These are phyloP conservation scores for Drosophila sp. DNA, from an alignment of 1,140 invertebrate genomes.

Conservation along the genomic window DNA sequence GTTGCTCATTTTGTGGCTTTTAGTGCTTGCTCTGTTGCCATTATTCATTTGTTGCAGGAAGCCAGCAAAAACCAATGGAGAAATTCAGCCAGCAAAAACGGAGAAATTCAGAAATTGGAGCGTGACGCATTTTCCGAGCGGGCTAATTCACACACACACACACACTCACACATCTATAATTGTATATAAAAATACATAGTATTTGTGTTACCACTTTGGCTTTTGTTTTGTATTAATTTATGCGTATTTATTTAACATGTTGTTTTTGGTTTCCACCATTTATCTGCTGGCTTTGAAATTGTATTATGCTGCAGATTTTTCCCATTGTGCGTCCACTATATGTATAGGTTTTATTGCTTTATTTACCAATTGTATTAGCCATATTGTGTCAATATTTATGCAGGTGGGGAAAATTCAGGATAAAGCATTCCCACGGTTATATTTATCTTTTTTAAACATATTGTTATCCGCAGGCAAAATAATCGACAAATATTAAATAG, in stretches of 20 bases:
- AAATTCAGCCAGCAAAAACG: no score
- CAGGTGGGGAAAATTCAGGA: neutral
- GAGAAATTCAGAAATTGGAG: conserved; percentile 2
- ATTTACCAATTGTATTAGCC: conserved; percentile 22
- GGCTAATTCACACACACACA: conserved; percentile 28
- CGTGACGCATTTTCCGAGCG: conserved; percentile 10
- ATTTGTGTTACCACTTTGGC: conserved; percentile 40
- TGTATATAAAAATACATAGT: neutral
- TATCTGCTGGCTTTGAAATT: conserved; percentile 30
- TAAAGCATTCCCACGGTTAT: neutral
- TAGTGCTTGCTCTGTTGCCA: conserved; percentile 6
- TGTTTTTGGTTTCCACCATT: conserved; percentile 34
- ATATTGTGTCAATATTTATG: neutral
- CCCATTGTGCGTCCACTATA: neutral
- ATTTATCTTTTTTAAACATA: conserved; percentile 3
- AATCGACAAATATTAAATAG: neutral
- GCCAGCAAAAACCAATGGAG: no score
- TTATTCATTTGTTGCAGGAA: conserved; percentile 37
- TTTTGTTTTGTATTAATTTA: conserved; percentile 60
- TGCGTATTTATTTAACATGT: conserved; percentile 56
- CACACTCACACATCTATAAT: conserved; percentile 4
- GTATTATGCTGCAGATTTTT: conserved; percentile 14
- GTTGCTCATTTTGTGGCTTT: conserved; percentile 11
- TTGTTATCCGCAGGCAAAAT: neutral
- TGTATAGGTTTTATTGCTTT: neutral